A percentile compares a stretch with the other conserved stretches of the same genome.
phyloP scores from a whole-genome alignment of 2,113 vertebrate species.

The Herpailurus yagouaroundi region DNA sequence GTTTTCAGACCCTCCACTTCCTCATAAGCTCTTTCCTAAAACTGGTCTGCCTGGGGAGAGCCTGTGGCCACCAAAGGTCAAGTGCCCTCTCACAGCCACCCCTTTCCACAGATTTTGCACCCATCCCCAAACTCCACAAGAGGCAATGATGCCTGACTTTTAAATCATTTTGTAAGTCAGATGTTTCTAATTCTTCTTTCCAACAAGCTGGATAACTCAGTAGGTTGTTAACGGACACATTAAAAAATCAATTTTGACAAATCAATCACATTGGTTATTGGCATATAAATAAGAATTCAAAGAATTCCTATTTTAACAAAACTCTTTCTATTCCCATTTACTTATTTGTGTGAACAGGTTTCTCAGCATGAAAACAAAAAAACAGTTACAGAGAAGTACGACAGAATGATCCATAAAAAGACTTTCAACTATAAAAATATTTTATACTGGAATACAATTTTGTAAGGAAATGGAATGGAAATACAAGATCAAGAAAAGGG shows the following conservation, averaged over 20 bases:
- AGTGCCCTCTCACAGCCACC: not conserved
- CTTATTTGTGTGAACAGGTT: conserved; percentile 1
- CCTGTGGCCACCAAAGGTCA: not conserved
- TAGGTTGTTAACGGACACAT: not conserved
- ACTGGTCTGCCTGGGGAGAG: not conserved
- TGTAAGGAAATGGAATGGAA: not conserved
- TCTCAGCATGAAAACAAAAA: conserved; percentile 12
- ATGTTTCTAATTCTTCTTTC: not conserved
- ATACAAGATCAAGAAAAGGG: not conserved
- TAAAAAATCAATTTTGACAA: not conserved
- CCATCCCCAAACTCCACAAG: not conserved
- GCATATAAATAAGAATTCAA: not conserved
- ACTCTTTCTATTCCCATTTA: not conserved
- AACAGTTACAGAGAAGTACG: not conserved
- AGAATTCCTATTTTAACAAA: not conserved
- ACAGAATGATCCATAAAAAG: conserved; percentile 20
- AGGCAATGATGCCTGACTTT: not conserved
- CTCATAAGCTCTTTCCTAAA: not conserved
- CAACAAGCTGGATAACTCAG: not conserved
- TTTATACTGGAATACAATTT: not conserved
- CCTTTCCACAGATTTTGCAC: not conserved
- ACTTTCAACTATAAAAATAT: conserved; percentile 14
- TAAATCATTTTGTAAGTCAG: not conserved
- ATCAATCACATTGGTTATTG: not conserved
- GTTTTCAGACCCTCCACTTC: not conserved